Percentiles rank a stretch among this genome's conserved stretches.
phyloP scores from a whole-genome alignment of 2,113 vertebrate genomes.

The Elgaria multicarinata region DNA sequence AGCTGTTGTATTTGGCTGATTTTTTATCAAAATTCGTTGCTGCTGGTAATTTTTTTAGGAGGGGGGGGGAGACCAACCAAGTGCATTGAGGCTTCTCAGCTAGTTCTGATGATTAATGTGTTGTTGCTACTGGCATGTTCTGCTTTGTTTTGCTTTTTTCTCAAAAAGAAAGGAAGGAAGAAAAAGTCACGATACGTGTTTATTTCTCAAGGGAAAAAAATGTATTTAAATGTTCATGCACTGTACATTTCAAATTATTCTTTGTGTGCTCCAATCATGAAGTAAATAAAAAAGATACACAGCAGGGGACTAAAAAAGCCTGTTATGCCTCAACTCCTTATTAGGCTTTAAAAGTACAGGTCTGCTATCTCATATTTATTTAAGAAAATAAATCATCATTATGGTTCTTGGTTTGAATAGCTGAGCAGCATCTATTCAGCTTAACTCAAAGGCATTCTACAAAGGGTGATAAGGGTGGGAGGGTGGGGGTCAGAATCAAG shows the following conservation, averaged over 20 bases:
- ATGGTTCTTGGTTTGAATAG: slow-evolving; percentile 60
- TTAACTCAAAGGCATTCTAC: slow-evolving; percentile 60
- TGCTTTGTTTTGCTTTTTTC: too few species aligned
- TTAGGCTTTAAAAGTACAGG: slow-evolving; percentile 55
- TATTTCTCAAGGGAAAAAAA: slow-evolving; percentile 51
- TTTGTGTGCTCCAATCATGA: slow-evolving; percentile 52
- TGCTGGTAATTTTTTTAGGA: slow-evolving; percentile 5
- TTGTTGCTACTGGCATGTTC: slow-evolving; percentile 67
- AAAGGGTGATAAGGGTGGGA: slow-evolving; percentile 26
- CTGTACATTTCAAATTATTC: slow-evolving; percentile 57
- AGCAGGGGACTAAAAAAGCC: slow-evolving; percentile 2
- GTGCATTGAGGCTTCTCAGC: slow-evolving; percentile 55
- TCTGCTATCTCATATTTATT: slow-evolving; percentile 56
- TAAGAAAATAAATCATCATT: slow-evolving; percentile 51
- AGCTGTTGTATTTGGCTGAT: slow-evolving; percentile 29
- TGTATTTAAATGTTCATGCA: slow-evolving; percentile 49
- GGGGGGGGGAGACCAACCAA: slow-evolving; percentile 12
- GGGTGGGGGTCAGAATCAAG: too few species aligned
- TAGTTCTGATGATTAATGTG: slow-evolving; percentile 68
- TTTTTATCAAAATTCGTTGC: slow-evolving; percentile 51
- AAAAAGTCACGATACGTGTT: slow-evolving; percentile 48
- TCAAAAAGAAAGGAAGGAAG: slow-evolving; percentile 1
- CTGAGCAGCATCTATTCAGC: slow-evolving; percentile 47
- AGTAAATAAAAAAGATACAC: slow-evolving; percentile 48
- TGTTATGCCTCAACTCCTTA: slow-evolving; percentile 25